These are phyloP conservation scores for Anabas testudineus DNA, from an alignment of 2,797 vertebrate species.

Conservation along the genomic window DNA sequence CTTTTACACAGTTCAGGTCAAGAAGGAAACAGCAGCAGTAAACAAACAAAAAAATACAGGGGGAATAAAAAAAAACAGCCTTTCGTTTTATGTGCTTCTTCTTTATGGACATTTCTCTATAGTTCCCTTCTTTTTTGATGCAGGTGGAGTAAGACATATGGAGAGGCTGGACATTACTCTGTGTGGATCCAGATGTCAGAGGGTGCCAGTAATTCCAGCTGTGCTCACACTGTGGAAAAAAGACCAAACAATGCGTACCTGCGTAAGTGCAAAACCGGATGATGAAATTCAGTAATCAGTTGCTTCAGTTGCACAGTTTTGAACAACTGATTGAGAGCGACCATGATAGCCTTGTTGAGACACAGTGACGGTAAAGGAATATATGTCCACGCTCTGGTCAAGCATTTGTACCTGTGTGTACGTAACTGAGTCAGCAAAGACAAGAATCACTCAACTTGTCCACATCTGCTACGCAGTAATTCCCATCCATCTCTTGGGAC, in stretches of 20 bases:
- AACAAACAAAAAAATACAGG: slow-evolving; percentile 23
- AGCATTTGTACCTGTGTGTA: slow-evolving; percentile 60
- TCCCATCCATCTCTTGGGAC: slow-evolving; percentile 75
- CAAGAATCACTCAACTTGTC: slow-evolving; percentile 62
- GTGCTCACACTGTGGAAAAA: slow-evolving; percentile 67
- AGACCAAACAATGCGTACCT: slow-evolving; percentile 72
- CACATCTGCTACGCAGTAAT: slow-evolving; percentile 60
- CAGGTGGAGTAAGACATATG: slow-evolving; percentile 82
- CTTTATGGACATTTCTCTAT: slow-evolving; percentile 35
- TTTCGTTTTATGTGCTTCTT: slow-evolving; percentile 16
- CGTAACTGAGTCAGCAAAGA: slow-evolving; percentile 76
- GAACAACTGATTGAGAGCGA: background rate
- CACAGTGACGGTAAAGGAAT: slow-evolving; percentile 27
- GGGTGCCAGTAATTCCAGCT: slow-evolving; percentile 53
- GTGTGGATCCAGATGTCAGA: slow-evolving; percentile 72
- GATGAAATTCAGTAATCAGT: background rate
- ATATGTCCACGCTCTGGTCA: slow-evolving; percentile 10
- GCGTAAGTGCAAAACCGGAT: slow-evolving; percentile 71
- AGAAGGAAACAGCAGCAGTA: slow-evolving; percentile 27
- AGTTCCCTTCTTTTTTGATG: slow-evolving; percentile 61
- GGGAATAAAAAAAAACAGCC: slow-evolving; percentile 24
- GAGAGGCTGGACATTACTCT: slow-evolving; percentile 83
- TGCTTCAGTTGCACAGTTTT: background rate
- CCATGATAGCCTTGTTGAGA: background rate
- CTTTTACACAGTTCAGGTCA: background rate